Percentiles rank a stretch among this genome's conserved stretches.
These are phyloP conservation scores for Heterodera schachtii DNA, from an alignment of 1,140 invertebrate genomes.

Conservation along the genomic window DNA sequence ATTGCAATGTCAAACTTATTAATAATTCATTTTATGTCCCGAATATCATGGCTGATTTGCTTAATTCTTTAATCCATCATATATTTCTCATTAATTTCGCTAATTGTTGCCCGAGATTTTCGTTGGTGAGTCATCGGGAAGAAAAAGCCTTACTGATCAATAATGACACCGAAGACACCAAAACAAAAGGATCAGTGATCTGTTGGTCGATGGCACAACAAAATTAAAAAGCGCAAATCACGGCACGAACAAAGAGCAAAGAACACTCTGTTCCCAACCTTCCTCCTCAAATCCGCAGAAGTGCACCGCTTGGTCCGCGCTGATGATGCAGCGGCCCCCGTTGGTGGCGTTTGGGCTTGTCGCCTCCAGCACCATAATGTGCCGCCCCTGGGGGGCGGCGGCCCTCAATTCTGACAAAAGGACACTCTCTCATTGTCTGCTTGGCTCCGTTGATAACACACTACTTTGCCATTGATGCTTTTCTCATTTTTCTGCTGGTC, in stretches of 20 bases:
- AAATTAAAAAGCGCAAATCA: not conserved
- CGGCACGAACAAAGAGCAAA: conserved; percentile 12
- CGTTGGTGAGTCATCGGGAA: no score
- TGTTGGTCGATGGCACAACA: not conserved
- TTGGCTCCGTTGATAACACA: not conserved
- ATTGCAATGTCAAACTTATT: no score
- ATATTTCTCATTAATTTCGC: no score
- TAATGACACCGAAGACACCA: not conserved
- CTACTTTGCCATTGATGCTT: no score
- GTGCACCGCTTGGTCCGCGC: conserved; percentile 63
- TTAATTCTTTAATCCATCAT: no score
- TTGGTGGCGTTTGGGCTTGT: conserved; percentile 39
- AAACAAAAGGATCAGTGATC: not conserved
- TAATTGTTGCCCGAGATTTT: no score
- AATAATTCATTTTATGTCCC: no score
- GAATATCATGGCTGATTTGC: no score
- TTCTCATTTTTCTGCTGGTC: no score
- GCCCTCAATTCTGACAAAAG: not conserved
- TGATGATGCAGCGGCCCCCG: conserved; percentile 59
- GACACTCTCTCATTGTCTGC: not conserved
- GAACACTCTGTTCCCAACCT: conserved; percentile 40
- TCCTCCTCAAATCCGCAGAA: conserved; percentile 64
- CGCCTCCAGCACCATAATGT: conserved; percentile 28
- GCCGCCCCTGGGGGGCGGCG: conserved; percentile 6
- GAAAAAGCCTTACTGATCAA: no score